These are phyloP conservation scores for Mesorhabditis sp. DNA, from an alignment of 2,888 invertebrate genomes.

Conservation along the genomic window DNA sequence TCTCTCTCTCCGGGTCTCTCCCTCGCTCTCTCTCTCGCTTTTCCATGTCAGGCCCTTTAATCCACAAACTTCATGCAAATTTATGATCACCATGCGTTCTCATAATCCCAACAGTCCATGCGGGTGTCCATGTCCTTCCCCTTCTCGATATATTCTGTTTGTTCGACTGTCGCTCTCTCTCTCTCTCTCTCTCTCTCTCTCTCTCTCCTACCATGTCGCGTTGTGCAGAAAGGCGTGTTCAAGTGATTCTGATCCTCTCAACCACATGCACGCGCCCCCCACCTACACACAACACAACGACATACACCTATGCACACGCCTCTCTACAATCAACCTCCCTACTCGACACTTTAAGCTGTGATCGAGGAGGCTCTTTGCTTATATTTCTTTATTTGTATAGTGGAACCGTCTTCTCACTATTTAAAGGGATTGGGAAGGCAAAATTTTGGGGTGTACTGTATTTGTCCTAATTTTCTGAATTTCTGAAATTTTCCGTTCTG, in stretches of 20 bases:
- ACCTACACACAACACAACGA: neutral
- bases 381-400: too few species aligned
- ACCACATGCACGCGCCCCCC: neutral
- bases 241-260: conserved; percentile 2
- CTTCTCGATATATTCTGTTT: neutral
- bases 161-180: neutral
- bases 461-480: too few species aligned
- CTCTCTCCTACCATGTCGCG: neutral
- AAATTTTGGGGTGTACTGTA: too few species aligned
- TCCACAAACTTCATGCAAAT: too few species aligned
- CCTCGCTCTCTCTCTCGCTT: too few species aligned
- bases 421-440: too few species aligned
- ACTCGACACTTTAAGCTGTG: neutral
- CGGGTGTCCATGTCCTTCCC: too few species aligned
- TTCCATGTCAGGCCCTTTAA: too few species aligned
- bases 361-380: too few species aligned
- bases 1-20: too few species aligned
- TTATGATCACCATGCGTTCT: neutral
- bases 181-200: conserved; percentile 3
- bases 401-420: too few species aligned
- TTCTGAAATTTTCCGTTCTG: too few species aligned
- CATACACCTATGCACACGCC: neutral
- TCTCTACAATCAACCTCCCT: neutral
- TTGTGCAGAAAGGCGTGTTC: neutral
- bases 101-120: neutral